These are phyloP conservation scores for Strigamia maritima DNA, from an alignment of 2,888 invertebrate genomes.

Conservation along the genomic window DNA sequence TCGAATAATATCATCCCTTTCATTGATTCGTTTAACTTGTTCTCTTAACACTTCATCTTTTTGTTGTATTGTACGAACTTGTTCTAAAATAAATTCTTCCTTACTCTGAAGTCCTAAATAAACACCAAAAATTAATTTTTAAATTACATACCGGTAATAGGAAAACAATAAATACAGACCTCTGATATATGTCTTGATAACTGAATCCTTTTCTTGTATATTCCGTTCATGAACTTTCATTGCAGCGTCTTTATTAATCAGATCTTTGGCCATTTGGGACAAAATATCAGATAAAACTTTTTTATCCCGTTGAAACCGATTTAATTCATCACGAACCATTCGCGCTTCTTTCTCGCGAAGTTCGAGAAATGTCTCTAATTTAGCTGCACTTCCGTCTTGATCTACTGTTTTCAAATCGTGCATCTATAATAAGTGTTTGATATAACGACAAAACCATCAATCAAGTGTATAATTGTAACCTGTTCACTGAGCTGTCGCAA, in stretches of 20 bases:
- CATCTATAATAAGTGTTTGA: neutral
- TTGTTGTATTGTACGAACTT: constrained; percentile 36
- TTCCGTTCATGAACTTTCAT: constrained; percentile 35
- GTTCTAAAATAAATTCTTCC: constrained; percentile 37
- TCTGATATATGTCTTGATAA: constrained; percentile 29
- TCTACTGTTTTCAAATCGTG: constrained; percentile 33
- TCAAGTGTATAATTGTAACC: neutral
- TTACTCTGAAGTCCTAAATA: constrained; percentile 35
- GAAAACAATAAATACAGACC: neutral
- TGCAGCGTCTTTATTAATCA: constrained; percentile 36
- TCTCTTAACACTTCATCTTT: constrained; percentile 35
- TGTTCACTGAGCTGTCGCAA: constrained; percentile 3
- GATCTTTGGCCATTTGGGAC: constrained; percentile 38
- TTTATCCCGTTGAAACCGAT: constrained; percentile 33
- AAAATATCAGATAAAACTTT: constrained; percentile 31
- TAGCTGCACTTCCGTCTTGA: constrained; percentile 35
- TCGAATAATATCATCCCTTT: constrained; percentile 29
- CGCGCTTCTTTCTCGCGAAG: constrained; percentile 37
- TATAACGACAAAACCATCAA: neutral
- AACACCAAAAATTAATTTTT: neutral
- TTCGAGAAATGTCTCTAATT: constrained; percentile 36
- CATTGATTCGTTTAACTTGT: constrained; percentile 11
- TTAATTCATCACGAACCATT: constrained; percentile 37
- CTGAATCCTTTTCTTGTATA: constrained; percentile 22
- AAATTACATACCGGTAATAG: neutral